phyloP scores from a whole-genome alignment of 2,113 vertebrate genomes.

The Bubo bubo region DNA sequence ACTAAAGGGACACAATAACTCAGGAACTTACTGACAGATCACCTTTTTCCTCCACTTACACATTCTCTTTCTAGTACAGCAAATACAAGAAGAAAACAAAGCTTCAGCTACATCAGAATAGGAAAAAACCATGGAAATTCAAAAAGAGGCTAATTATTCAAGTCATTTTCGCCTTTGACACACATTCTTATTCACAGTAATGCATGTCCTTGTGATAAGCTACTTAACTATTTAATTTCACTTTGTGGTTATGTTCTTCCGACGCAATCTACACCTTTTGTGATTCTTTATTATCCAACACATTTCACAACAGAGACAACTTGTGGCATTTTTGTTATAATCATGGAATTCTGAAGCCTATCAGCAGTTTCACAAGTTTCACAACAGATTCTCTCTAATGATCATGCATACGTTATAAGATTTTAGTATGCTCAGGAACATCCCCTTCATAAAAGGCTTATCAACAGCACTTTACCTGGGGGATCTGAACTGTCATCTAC shows the following conservation, averaged over 20 bases:
- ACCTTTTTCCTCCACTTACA: not conserved
- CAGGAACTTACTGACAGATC: not conserved
- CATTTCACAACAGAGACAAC: not conserved
- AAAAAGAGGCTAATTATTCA: not conserved
- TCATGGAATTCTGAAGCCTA: not conserved
- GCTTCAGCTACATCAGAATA: not conserved
- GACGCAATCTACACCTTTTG: not conserved
- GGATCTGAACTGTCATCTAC: not conserved
- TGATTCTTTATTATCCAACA: not conserved
- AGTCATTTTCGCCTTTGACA: not conserved
- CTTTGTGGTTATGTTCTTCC: not conserved
- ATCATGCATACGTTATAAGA: not conserved
- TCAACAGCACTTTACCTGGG: not conserved
- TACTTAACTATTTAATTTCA: not conserved
- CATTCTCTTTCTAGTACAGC: not conserved
- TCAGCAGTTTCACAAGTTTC: not conserved
- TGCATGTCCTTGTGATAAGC: not conserved
- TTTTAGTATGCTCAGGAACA: not conserved
- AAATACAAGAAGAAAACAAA: not conserved
- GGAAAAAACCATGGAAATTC: not conserved
- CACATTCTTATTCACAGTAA: not conserved
- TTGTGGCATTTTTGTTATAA: not conserved
- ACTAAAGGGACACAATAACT: not conserved
- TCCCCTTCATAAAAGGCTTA: not conserved
- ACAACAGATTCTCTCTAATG: not conserved